These are phyloP conservation scores for Drosophila arawakana DNA, from an alignment of 1,140 invertebrate genomes.

Conservation along the genomic window DNA sequence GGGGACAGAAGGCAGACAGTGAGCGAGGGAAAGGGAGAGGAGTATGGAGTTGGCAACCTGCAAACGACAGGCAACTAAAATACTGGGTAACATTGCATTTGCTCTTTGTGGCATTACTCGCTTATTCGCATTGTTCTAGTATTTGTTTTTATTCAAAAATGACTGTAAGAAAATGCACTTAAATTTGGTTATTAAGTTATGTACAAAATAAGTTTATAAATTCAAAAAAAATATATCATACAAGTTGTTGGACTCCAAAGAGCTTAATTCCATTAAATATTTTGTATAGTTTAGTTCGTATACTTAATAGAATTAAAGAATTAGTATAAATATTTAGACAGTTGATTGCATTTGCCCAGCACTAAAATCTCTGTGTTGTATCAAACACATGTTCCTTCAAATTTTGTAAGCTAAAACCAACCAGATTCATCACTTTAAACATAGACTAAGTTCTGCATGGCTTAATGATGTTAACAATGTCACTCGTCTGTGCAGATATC, in stretches of 20 bases:
- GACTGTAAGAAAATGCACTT: not conserved
- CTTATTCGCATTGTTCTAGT: not conserved
- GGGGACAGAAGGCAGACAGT: too few relatives aligned
- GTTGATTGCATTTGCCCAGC: too few relatives aligned
- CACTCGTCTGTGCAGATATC: not conserved
- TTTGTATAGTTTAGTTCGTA: too few relatives aligned
- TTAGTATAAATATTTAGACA: too few relatives aligned
- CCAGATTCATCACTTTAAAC: not conserved
- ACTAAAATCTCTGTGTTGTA: too few relatives aligned
- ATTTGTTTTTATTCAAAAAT: not conserved
- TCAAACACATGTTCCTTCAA: too few relatives aligned
- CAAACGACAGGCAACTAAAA: not conserved
- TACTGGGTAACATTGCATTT: conserved; percentile 6
- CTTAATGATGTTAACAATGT: not conserved
- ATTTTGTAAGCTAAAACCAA: too few relatives aligned
- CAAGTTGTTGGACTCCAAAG: too few relatives aligned
- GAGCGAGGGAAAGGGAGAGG: not conserved
- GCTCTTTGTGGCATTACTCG: not conserved
- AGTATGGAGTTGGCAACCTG: not conserved
- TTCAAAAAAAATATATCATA: not conserved
- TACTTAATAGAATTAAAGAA: too few relatives aligned
- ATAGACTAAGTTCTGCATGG: not conserved
- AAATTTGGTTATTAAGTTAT: not conserved
- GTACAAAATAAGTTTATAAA: not conserved
- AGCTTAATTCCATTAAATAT: too few relatives aligned